Conservation (phyloP, 2,113 vertebrate species). For the Podarcis muralis region DNA sequence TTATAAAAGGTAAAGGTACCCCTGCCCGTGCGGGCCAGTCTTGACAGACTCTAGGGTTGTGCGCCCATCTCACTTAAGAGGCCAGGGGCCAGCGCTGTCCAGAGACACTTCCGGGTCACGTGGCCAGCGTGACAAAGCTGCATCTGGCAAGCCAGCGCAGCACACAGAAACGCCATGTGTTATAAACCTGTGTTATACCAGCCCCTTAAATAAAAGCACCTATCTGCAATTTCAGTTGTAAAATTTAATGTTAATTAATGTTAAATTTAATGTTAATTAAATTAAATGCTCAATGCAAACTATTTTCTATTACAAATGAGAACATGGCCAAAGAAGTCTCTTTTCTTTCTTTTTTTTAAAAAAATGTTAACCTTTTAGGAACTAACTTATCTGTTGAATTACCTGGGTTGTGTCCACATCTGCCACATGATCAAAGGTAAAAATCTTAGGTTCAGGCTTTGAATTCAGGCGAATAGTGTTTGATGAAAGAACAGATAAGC, state of each 20-base stretch:
- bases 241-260: not conserved
- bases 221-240: not conserved
- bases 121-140: too few species aligned
- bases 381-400: constrained; percentile 1
- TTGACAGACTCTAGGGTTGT: too few species aligned
- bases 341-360: not conserved
- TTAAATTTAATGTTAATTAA: not conserved
- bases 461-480: constrained; percentile 88
- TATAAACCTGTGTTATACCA: not conserved
- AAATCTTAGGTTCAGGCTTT: constrained; percentile 91
- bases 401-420: constrained; percentile 93
- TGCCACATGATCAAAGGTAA: constrained; percentile 93
- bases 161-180: too few species aligned
- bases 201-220: not conserved
- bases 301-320: not conserved
- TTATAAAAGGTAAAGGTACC: not conserved
- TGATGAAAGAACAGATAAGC: constrained; percentile 85
- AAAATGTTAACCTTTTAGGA: not conserved
- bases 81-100: too few species aligned
- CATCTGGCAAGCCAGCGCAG: too few species aligned
- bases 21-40: too few species aligned
- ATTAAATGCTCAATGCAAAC: not conserved
- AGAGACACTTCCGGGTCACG: too few species aligned
- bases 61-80: too few species aligned
- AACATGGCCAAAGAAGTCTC: not conserved